Conservation (phyloP, 1,140 invertebrate genomes). For the Antheraea pernyi region DNA sequence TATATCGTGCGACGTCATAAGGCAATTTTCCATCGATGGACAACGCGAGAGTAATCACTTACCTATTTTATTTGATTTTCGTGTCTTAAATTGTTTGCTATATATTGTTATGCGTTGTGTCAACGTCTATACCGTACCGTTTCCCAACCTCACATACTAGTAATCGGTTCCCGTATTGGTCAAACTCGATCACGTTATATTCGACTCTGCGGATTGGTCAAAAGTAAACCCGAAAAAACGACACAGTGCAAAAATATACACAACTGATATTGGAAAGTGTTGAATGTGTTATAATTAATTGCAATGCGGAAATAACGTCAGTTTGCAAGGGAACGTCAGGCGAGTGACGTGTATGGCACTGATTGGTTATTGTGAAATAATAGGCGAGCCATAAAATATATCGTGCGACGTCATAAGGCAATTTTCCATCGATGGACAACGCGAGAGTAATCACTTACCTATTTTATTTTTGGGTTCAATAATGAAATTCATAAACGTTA, state of each 20-base stretch:
- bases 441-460: slow-evolving; percentile 49
- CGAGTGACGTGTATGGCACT: slow-evolving; percentile 65
- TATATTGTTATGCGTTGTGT: no score
- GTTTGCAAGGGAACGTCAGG: slow-evolving; percentile 49
- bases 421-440: slow-evolving; percentile 33
- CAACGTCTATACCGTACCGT: no score
- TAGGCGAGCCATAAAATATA: slow-evolving; percentile 53
- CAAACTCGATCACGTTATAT: no score
- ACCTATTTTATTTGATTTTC: slow-evolving; percentile 51
- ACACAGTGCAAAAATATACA: no score
- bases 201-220: no score
- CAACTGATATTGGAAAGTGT: background rate
- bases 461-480: slow-evolving; percentile 36
- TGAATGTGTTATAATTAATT: slow-evolving; percentile 28
- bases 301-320: slow-evolving; percentile 9
- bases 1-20: slow-evolving; percentile 24
- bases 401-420: slow-evolving; percentile 17
- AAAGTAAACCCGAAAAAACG: no score
- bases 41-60: slow-evolving; percentile 51
- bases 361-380: slow-evolving; percentile 77
- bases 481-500: background rate
- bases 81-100: no score
- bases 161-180: no score
- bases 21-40: slow-evolving; percentile 22
- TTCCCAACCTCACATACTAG: no score